Evolutionary conservation across 2,113 vertebrate species (phyloP).

Genomic region (Anolis carolinensis): DNA sequence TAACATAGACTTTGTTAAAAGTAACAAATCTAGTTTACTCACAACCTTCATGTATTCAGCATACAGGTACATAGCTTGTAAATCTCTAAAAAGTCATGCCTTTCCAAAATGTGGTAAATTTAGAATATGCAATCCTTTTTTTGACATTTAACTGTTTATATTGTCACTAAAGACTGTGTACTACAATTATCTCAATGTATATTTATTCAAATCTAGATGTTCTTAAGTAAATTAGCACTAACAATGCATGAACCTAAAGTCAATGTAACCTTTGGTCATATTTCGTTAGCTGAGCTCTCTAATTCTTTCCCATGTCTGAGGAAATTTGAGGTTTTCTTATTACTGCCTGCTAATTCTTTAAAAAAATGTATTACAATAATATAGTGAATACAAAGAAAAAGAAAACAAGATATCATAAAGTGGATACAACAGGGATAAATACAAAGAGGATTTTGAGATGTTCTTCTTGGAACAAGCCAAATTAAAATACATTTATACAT

Average conservation of each 20-base stretch:
- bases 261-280: neutral
- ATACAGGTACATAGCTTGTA: no score
- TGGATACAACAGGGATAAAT: no score
- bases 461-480: neutral
- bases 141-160: neutral
- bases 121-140: neutral
- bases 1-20: no score
- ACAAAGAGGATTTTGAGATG: no score
- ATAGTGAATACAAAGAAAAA: no score
- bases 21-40: no score
- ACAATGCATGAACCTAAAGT: neutral
- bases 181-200: neutral
- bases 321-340: neutral
- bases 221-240: neutral
- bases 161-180: neutral
- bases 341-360: no score
- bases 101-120: no score
- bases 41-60: no score
- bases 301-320: neutral
- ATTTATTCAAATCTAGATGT: neutral
- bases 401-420: no score
- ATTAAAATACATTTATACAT: neutral
- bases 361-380: neutral
- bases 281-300: neutral
- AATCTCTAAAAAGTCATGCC: no score